Base-by-base conservation (phyloP, 2,113 vertebrate genomes). In the Xyrauchen texanus region DNA sequence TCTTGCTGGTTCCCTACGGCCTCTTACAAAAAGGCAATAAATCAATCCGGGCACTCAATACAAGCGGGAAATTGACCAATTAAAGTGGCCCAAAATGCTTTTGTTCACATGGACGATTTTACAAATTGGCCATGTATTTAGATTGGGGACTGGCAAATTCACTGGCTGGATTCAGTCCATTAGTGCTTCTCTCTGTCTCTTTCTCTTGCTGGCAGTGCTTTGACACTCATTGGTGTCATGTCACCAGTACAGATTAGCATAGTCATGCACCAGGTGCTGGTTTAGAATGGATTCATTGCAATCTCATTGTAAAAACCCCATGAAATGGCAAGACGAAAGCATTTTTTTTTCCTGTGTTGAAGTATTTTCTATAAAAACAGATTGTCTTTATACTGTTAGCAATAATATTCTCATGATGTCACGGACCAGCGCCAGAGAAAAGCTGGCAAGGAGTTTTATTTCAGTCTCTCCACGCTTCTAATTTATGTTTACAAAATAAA, bases 1-100 rank as follows among this genome's bases (percentile, higher is more conserved):
- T 93, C 86, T 76, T 81, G 13, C 78, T 16, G 81, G 83, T 88
- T 92, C 92, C 92, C 93, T 68, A 88, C 84, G 90, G 92, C 90
- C 91, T 91, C 90, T 91, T 93, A 92, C 21, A 93, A 93, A 83
- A 93, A 91, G 88, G 92, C 91, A 93, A 93, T 94, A 94, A 94
- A 94, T 94, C 92, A 94, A 94, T 92, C 91, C 85, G 86, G 91
- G 91, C 91, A 90, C 92, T 92, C 91, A 91, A 93, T 93, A 93
- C 92, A 93, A 85, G 92, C 89, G 90, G 93, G 92, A 94, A 93
- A 93, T 93, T 92, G 92, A 93, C 93, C 92, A 94, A 94, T 94
- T 94, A 94, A 91, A 93, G 91, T 89, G 89, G 90, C 92, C 92
- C 91, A 91, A 93, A 92, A 93, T 92, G 91, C 91, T 92, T 91